These are phyloP conservation scores for Probaryconus sp. DNA, from an alignment of 1,140 invertebrate species.

Conservation along the genomic window DNA sequence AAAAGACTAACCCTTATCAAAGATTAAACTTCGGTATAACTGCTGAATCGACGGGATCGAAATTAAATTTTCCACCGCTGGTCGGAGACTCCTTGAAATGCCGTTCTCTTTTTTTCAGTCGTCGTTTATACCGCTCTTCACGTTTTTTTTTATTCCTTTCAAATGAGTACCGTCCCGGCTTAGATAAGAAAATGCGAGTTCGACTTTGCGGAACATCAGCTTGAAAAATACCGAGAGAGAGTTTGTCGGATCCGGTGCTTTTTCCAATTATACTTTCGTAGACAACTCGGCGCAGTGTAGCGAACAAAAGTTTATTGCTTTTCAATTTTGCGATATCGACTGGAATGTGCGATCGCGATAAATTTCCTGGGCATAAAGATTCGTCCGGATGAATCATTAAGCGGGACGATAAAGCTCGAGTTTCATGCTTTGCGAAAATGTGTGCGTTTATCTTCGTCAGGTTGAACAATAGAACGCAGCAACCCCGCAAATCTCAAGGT, in stretches of 20 bases:
- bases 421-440: neutral
- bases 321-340: conserved; percentile 13
- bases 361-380: neutral
- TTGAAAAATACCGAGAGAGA: conserved; percentile 58
- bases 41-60: conserved; percentile 81
- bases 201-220: conserved; percentile 60
- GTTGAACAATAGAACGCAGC: conserved; percentile 1
- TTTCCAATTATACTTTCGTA: conserved; percentile 52
- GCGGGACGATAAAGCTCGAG: neutral
- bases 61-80: conserved; percentile 80
- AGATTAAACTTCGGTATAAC: conserved; percentile 81
- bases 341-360: neutral
- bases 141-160: conserved; percentile 47
- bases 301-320: conserved; percentile 44
- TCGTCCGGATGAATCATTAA: conserved; percentile 16
- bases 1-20: conserved; percentile 81
- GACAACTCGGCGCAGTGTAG: conserved; percentile 39
- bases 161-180: conserved; percentile 54
- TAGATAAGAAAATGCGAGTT: conserved; percentile 63
- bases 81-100: conserved; percentile 64
- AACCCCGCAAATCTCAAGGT: conserved; percentile 3
- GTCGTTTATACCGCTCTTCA: conserved; percentile 44
- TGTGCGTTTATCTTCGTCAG: neutral
- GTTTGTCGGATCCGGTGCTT: conserved; percentile 56
- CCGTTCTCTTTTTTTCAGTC: conserved; percentile 57